Base-by-base conservation (phyloP, 2,113 vertebrate genomes). In the Myotis brandtii region DNA sequence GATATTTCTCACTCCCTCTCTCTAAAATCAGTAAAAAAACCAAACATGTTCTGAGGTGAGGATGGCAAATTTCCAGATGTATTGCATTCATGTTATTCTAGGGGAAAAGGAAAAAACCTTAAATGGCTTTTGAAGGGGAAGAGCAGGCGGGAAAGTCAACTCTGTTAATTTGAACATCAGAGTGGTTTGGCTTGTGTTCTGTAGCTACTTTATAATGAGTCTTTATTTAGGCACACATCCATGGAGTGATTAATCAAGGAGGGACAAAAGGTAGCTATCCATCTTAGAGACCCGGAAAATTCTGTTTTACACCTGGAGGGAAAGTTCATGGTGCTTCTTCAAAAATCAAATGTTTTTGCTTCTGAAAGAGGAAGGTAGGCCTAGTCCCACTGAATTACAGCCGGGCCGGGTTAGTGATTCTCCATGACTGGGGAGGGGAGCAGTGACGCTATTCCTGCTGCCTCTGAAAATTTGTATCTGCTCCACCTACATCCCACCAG, bases 151-250 rank as follows among this genome's bases (percentile, higher is more conserved):
- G 11, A 23, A 50, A 62, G 6, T 37, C n/a, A 11, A 2, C 18
- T 48, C 8, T 32, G 91, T 80, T 91, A 72, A 84, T 91, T 80
- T 93, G 79, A 67, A 86, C 46, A 70, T 70, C 34, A 37, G 64
- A 40, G 6, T 64, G 18, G 23, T 93, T 95, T 94, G 86, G 54
- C 76, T 77, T 34, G 0, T 75, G 64, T 84, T 46, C 73, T 62
- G 3, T 59, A 67, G 9, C 46, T 7, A 20, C 48, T 56, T 32
- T 5, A 46, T 72, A 86, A 62, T 17, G 46, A 89, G 43, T 94
- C 76, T 96, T 93, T 92, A 91, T 82, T 80, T 94, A 92, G 67
- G 76, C 48, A 96, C 40, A 76, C 5, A 46, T 89, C 67, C 50
- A 52, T 5, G 16, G 16, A 73, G 43, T 46, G 73, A 87, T 75